Base-by-base conservation (phyloP, 2,888 invertebrate species). In the Lypha dubia region DNA sequence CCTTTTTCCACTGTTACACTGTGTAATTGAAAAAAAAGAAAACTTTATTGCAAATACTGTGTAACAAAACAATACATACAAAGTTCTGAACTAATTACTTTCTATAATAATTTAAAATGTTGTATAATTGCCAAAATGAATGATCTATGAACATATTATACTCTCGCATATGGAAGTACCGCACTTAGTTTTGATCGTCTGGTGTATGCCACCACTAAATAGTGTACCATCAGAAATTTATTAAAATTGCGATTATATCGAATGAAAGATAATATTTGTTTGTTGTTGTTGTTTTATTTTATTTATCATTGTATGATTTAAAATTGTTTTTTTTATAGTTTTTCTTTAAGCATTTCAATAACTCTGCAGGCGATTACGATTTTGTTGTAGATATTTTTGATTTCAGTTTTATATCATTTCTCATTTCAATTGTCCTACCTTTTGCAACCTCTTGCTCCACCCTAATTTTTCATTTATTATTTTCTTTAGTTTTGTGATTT, bases 181-280 rank as follows among this genome's bases (percentile, higher is more conserved):
- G 44, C 58, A 28, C 11, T 41, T 46, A 56, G 8, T n/a, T 56
- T 32, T 73, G 71, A 63, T 68, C 49, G 71, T 70, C 73, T 41
- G 7, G 41, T 62, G 60, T 65, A 58, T 79, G 84, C 79, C 67
- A 63, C 53, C 49, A 49, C 17, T 17, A 38, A 44, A n/a, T 79
- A 82, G 79, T 77, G 83, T 71, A 82, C 77, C 85, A 84, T 87
- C 86, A 84, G 80, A 86, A 87, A 24, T 85, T 87, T 87, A 87
- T 87, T 86, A 87, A 86, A 86, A 80, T 73, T 76, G 71, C 77
- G 85, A 80, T 85, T 87, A 84, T 84, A 86, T 75, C 63, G 81
- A 71, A 56, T 80, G 70, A 84, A 82, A 84, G 84, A 84, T 84
- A 77, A 68, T 79, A 84, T 85, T 79, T 83, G 62, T 24, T 56